Evolutionary conservation across 2,888 invertebrate genomes (phyloP).

Genomic region (Mechanitis mazaeus): DNA sequence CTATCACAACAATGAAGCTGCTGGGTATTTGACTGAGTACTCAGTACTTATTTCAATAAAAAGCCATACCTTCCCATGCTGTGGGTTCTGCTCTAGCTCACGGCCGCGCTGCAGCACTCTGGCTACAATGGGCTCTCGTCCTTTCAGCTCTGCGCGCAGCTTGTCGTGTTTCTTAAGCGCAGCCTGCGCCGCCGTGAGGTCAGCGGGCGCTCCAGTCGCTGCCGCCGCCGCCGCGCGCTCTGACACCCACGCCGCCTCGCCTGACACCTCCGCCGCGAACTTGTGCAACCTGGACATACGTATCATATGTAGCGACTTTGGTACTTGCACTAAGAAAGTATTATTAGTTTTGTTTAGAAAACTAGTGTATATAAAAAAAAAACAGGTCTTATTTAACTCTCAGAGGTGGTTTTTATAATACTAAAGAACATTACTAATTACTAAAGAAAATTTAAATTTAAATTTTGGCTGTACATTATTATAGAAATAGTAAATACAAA

Average conservation of each 20-base stretch:
- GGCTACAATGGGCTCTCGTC: constrained; percentile 90
- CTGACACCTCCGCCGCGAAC: constrained; percentile 93
- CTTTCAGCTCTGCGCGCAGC: constrained; percentile 90
- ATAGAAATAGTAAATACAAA: too few relatives aligned
- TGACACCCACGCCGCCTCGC: constrained; percentile 96
- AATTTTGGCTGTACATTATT: too few relatives aligned
- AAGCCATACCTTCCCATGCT: constrained; percentile 80
- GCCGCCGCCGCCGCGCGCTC: constrained; percentile 89
- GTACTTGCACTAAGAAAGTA: too few relatives aligned
- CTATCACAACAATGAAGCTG: too few relatives aligned
- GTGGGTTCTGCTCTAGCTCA: constrained; percentile 86
- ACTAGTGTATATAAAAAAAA: too few relatives aligned
- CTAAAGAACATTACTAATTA: too few relatives aligned
- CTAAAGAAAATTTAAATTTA: too few relatives aligned
- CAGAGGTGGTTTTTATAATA: too few relatives aligned
- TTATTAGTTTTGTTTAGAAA: too few relatives aligned
- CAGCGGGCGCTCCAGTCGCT: constrained; percentile 78
- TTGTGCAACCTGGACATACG: constrained; percentile 82
- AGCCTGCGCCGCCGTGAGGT: constrained; percentile 94
- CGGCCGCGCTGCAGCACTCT: constrained; percentile 89
- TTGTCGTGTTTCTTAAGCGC: constrained; percentile 96
- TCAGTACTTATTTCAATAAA: background rate
- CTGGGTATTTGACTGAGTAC: too few relatives aligned
- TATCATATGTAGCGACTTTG: too few relatives aligned
- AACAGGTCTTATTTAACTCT: too few relatives aligned